These are phyloP conservation scores for Mythimna vitellina DNA, from an alignment of 2,888 invertebrate species.

Conservation along the genomic window DNA sequence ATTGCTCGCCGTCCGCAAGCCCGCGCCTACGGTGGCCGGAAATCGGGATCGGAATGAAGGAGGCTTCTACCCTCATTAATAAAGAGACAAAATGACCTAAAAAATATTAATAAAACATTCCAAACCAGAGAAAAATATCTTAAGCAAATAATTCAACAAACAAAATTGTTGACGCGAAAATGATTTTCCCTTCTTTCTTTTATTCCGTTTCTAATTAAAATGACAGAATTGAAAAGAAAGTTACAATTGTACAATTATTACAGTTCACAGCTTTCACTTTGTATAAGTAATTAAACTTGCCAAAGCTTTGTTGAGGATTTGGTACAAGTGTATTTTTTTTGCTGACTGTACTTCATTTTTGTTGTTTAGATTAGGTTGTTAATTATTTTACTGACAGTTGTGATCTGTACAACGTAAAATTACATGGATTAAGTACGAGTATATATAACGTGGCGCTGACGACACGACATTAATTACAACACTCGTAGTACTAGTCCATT, in stretches of 20 bases:
- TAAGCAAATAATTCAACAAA: conserved; percentile 38
- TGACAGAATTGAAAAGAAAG: conserved; percentile 24
- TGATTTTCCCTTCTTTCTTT: conserved; percentile 1
- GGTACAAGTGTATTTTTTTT: conserved; percentile 14
- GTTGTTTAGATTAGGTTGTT: conserved; percentile 2
- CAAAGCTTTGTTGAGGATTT: neutral
- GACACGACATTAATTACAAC: too few species aligned
- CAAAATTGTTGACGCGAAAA: conserved; percentile 39
- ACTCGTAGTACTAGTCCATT: too few species aligned
- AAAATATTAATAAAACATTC: conserved; percentile 13
- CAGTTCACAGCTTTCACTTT: conserved; percentile 32
- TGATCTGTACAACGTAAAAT: too few species aligned
- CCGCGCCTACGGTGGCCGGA: too few species aligned
- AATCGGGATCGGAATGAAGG: too few species aligned
- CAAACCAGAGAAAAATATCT: neutral
- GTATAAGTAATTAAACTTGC: conserved; percentile 29
- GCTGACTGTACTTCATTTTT: neutral
- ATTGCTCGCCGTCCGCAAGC: too few species aligned
- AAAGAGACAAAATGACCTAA: neutral
- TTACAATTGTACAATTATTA: conserved; percentile 44
- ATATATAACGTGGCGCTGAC: too few species aligned
- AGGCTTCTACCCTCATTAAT: neutral
- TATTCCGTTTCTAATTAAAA: conserved; percentile 51
- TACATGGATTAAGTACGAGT: too few species aligned
- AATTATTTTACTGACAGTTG: neutral